A percentile compares a stretch with the other conserved stretches of the same genome.
Conservation (phyloP, 2,113 vertebrate genomes). For the Procavia capensis region DNA sequence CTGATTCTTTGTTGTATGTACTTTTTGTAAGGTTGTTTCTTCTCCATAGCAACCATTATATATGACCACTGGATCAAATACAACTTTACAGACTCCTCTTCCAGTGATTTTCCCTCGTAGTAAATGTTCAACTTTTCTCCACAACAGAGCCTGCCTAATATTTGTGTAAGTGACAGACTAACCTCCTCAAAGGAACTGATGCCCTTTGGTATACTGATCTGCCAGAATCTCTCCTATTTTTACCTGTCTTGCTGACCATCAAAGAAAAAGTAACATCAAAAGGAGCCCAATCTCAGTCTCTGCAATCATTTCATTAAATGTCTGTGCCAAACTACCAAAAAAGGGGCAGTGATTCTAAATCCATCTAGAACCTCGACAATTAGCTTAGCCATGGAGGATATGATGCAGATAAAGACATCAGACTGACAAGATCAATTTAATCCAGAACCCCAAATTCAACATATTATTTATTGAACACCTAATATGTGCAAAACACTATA, state of each 20-base stretch:
- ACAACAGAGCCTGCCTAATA: neutral
- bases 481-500: neutral
- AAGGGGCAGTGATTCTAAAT: neutral
- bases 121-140: neutral
- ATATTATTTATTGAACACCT: neutral
- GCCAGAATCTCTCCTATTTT: neutral
- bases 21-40: neutral
- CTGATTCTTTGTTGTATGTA: neutral
- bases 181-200: neutral
- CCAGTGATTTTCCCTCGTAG: neutral
- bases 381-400: neutral
- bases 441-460: neutral
- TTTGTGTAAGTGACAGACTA: neutral
- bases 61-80: neutral
- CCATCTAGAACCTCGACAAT: neutral
- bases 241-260: neutral
- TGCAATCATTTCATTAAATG: neutral
- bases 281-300: neutral
- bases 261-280: neutral
- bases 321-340: neutral
- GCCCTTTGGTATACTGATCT: neutral
- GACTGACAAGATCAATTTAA: neutral
- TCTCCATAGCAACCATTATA: neutral
- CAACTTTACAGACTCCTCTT: neutral
- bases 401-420: neutral